These are phyloP conservation scores for Tolmerus cingulatus DNA, from an alignment of 2,888 invertebrate genomes.

Conservation along the genomic window DNA sequence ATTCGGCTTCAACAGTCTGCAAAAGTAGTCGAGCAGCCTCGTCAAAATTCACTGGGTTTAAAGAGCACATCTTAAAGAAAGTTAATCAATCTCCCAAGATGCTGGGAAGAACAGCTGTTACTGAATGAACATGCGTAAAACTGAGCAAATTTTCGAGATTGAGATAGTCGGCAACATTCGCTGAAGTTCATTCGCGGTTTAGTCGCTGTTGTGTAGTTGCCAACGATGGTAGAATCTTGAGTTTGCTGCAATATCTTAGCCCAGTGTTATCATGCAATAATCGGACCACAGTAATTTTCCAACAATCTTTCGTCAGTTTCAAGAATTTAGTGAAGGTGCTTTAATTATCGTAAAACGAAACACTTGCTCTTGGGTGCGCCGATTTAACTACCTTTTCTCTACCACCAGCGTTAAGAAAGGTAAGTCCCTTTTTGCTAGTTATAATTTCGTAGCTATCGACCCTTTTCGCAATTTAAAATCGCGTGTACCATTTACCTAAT, in stretches of 20 bases:
- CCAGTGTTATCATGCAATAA: neutral
- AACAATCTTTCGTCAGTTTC: neutral
- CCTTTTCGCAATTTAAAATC: neutral
- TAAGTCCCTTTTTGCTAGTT: neutral
- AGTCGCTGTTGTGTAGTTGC: neutral
- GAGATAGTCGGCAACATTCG: neutral
- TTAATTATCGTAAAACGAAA: neutral
- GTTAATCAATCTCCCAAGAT: neutral
- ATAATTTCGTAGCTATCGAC: neutral
- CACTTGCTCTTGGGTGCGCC: neutral
- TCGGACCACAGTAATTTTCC: neutral
- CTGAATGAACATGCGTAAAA: neutral
- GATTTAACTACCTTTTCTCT: neutral
- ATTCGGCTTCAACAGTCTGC: neutral
- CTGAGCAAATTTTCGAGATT: neutral
- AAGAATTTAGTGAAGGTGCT: neutral
- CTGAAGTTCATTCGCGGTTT: neutral
- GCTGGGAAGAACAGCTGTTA: neutral
- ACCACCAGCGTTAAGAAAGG: neutral
- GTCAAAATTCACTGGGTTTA: neutral
- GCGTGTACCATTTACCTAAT: neutral
- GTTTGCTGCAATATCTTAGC: neutral
- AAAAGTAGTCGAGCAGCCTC: neutral
- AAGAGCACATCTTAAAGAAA: neutral
- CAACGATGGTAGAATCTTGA: neutral